Conservation (phyloP, 2,113 vertebrate genomes). For the Thymallus thymallus region DNA sequence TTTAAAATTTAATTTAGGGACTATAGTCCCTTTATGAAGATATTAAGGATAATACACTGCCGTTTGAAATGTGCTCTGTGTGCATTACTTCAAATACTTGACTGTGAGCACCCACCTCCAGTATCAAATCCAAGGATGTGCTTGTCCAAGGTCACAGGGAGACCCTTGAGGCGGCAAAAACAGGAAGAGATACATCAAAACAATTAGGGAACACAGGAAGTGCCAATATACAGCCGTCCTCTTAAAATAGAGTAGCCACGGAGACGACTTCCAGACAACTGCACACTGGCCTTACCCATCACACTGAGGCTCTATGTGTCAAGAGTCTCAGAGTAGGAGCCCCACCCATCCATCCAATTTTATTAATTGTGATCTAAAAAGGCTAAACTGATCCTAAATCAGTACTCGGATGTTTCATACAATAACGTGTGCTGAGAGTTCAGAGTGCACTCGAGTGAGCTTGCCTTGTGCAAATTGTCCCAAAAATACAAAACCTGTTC, state of each 20-base stretch:
- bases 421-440: too few relatives aligned
- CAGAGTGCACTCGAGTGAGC: too few relatives aligned
- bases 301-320: not conserved
- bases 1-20: too few relatives aligned
- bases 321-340: too few relatives aligned
- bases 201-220: slow-evolving; percentile 3
- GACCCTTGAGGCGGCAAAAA: slow-evolving; percentile 73
- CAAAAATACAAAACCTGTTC: too few relatives aligned
- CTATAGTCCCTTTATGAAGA: too few relatives aligned
- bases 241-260: slow-evolving; percentile 17
- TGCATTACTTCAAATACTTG: not conserved
- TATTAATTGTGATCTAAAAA: too few relatives aligned
- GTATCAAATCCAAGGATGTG: slow-evolving; percentile 96
- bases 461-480: too few relatives aligned
- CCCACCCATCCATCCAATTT: too few relatives aligned
- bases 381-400: too few relatives aligned
- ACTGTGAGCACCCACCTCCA: slow-evolving; percentile 81
- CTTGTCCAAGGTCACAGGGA: slow-evolving; percentile 92
- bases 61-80: not conserved
- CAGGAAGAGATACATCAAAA: slow-evolving; percentile 3
- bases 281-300: not conserved
- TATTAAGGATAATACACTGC: not conserved
- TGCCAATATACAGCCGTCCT: not conserved
- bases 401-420: too few relatives aligned
- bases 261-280: too few relatives aligned